Evolutionary conservation across 2,113 vertebrate genomes (phyloP), one percentile per base, ranked within the genome.

Genomic region (Eurystomus gularis): DNA sequence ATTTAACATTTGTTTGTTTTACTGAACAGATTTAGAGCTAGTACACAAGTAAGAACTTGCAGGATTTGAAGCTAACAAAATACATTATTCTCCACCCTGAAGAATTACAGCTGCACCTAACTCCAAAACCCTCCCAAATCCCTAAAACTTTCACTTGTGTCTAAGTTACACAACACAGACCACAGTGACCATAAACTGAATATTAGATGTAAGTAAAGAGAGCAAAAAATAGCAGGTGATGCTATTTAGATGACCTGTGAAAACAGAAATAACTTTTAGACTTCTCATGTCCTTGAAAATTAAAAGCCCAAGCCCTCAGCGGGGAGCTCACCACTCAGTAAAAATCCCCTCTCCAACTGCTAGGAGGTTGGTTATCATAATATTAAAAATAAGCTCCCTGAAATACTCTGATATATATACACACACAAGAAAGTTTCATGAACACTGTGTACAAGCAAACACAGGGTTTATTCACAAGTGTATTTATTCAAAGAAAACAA

Each of bases 181-280:
- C 60, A n/a, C 79, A 81, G 48, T 17, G 72, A 52, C 44, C 31
- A 33, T 18, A 39, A 7, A 31, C 65, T 55, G 44, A 78, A 60
- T 9, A 25, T 24, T 9, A 51, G 61, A 48, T 28, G 20, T 10
- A 78, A 83, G 39, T 21, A 46, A 58, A 61, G 82, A 49, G 40
- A 39, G 90, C 18, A 46, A 77, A 86, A 96, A 94, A 90, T 60
- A 95, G 66, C 85, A 94, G 71, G 48, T 78, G 79, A 94, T 95
- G 72, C 83, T 93, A 86, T 78, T 93, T 83, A 73, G 49, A 73
- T 92, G 90, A 94, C 68, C 64, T 52, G 44, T 37, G 85, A 75
- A 88, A 95, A 92, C 86, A 92, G 64, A 94, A 86, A 88, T 90
- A 70, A 73, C 55, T 77, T 86, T 6, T 4, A 61, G 25, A 72